Evolutionary conservation across 2,113 vertebrate species (phyloP).

Genomic region (Ardeotis arabs): DNA sequence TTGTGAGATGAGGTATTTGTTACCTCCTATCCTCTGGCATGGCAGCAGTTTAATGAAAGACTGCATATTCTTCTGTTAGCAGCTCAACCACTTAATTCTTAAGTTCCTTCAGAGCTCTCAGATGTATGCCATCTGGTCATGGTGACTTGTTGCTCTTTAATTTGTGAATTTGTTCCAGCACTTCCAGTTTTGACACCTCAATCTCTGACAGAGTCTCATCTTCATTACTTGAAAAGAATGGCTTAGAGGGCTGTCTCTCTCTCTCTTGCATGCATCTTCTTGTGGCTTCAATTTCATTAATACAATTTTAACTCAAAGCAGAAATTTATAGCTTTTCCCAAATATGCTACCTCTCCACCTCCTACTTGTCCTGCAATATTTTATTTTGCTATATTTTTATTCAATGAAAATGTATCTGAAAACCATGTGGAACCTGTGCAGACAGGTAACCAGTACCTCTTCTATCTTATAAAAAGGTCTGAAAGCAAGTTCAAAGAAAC

Average conservation of each 20-base stretch:
- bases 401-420: background rate
- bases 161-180: slow-evolving; percentile 75
- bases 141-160: slow-evolving; percentile 76
- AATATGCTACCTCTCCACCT: background rate
- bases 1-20: slow-evolving; percentile 41
- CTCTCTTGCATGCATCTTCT: background rate
- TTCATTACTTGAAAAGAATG: slow-evolving; percentile 71
- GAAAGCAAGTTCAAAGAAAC: background rate
- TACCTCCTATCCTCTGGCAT: slow-evolving; percentile 56
- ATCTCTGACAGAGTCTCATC: slow-evolving; percentile 67
- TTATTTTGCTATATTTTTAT: background rate
- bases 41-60: slow-evolving; percentile 61
- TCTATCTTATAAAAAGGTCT: background rate
- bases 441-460: background rate
- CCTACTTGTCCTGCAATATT: background rate
- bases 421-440: background rate
- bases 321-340: slow-evolving; percentile 32
- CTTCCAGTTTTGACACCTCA: slow-evolving; percentile 74
- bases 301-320: background rate
- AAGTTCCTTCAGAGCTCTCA: slow-evolving; percentile 71
- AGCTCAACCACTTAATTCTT: slow-evolving; percentile 66
- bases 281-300: slow-evolving; percentile 41
- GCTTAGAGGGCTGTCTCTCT: slow-evolving; percentile 42
- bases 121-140: slow-evolving; percentile 74
- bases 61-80: slow-evolving; percentile 72